phyloP scores from a whole-genome alignment of 2,797 vertebrate species.

The Leptatherina wallacei region DNA sequence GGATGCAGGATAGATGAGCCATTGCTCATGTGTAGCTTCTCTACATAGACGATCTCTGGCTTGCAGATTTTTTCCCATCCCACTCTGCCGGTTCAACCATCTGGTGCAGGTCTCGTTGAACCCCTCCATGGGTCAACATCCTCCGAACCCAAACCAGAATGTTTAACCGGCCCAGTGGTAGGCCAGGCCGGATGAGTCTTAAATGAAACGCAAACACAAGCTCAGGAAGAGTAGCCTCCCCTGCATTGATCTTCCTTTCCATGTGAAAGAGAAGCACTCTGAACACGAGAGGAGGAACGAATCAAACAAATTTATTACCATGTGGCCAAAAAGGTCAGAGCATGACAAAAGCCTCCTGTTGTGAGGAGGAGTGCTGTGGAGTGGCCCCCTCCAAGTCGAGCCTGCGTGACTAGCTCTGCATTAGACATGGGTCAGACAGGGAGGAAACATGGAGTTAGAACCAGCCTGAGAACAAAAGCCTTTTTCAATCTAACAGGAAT shows the following conservation, averaged over 20 bases:
- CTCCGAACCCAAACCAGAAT: conserved; percentile 50
- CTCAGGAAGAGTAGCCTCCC: conserved; percentile 30
- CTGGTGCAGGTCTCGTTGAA: conserved; percentile 48
- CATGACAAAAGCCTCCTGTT: conserved; percentile 82
- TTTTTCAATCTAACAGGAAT: conserved; percentile 47
- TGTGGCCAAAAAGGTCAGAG: conserved; percentile 73
- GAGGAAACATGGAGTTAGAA: conserved; percentile 46
- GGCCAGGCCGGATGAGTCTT: conserved; percentile 51
- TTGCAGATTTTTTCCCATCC: conserved; percentile 57
- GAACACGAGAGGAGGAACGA: conserved; percentile 75
- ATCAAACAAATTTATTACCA: conserved; percentile 81
- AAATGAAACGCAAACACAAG: conserved; percentile 48
- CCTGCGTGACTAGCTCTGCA: conserved; percentile 56
- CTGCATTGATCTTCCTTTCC: conserved; percentile 38
- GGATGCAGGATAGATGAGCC: conserved; percentile 33
- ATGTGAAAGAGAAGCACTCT: conserved; percentile 59
- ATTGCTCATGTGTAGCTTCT: conserved; percentile 39
- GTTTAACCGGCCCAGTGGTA: conserved; percentile 52
- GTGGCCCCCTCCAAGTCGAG: conserved; percentile 53
- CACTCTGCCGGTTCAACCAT: conserved; percentile 54
- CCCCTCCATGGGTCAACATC: conserved; percentile 56
- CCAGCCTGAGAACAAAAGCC: conserved; percentile 56
- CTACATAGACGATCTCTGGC: conserved; percentile 30
- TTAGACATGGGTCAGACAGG: conserved; percentile 77
- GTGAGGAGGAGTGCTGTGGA: conserved; percentile 72